These are phyloP conservation scores for Melanostoma mellinum DNA, from an alignment of 2,888 invertebrate genomes.

Conservation along the genomic window DNA sequence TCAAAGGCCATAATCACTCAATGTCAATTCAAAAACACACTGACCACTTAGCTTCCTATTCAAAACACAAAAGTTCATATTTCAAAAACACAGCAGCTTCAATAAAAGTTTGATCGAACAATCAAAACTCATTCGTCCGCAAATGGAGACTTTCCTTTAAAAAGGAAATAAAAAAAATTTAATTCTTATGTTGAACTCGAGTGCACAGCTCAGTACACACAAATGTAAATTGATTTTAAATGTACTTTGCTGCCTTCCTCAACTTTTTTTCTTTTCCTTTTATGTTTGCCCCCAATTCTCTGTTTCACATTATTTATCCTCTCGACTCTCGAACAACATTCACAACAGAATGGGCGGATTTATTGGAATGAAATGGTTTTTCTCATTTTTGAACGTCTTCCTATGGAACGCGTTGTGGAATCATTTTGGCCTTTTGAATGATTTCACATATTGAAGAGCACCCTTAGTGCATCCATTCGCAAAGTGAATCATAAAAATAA, in stretches of 20 bases:
- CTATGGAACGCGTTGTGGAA: conserved; percentile 26
- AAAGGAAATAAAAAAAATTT: conserved; percentile 30
- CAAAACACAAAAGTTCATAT: conserved; percentile 5
- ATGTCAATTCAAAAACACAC: background rate
- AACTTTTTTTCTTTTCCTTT: background rate
- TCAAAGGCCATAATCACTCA: background rate
- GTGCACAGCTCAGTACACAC: conserved; percentile 66
- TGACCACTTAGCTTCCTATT: conserved; percentile 20
- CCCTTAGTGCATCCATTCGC: conserved; percentile 48
- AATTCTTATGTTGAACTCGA: conserved; percentile 60
- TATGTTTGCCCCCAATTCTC: conserved; percentile 5
- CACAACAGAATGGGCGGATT: background rate
- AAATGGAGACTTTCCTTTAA: conserved; percentile 48
- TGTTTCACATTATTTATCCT: conserved; percentile 1
- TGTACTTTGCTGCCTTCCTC: conserved; percentile 54
- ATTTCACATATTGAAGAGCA: conserved; percentile 60
- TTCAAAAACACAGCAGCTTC: conserved; percentile 15
- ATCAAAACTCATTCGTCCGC: conserved; percentile 52
- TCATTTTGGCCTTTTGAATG: conserved; percentile 63
- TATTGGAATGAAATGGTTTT: conserved; percentile 1
- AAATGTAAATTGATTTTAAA: conserved; percentile 70
- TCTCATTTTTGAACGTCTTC: conserved; percentile 27
- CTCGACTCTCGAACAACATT: conserved; percentile 3
- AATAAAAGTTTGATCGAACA: conserved; percentile 33
- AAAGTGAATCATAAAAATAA: background rate